These are phyloP conservation scores for Himalopsyche anomala DNA, from an alignment of 2,888 invertebrate genomes.

Conservation along the genomic window DNA sequence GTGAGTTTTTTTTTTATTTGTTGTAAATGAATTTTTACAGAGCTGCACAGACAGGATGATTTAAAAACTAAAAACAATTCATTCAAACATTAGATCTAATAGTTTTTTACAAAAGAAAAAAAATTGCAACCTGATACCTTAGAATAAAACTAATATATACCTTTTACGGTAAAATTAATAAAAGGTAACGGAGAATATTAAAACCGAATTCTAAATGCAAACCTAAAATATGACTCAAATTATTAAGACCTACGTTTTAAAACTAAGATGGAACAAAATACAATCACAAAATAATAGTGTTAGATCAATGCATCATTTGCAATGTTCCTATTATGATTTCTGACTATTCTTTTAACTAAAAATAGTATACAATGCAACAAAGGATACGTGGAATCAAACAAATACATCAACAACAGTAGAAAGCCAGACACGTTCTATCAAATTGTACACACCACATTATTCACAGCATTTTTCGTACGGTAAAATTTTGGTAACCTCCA, in stretches of 20 bases:
- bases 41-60: too few relatives aligned
- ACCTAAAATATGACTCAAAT: conserved; percentile 55
- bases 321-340: conserved; percentile 9
- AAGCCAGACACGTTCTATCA: too few relatives aligned
- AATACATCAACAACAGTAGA: too few relatives aligned
- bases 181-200: conserved; percentile 1
- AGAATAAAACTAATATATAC: conserved; percentile 1
- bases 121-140: background rate
- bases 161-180: background rate
- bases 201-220: conserved; percentile 3
- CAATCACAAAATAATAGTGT: conserved; percentile 50
- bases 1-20: too few relatives aligned
- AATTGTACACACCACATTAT: too few relatives aligned
- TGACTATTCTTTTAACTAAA: conserved; percentile 19
- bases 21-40: too few relatives aligned
- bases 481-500: too few relatives aligned
- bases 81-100: background rate
- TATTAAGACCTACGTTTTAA: conserved; percentile 41
- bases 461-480: too few relatives aligned
- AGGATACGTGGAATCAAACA: background rate
- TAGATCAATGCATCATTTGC: conserved; percentile 36
- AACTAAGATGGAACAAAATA: conserved; percentile 53
- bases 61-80: conserved; percentile 18
- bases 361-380: background rate
- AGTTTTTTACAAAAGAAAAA: background rate